Percentiles rank a stretch among this genome's conserved stretches.
Conservation (phyloP, 2,888 invertebrate genomes). For the Ectemnius continuus region DNA sequence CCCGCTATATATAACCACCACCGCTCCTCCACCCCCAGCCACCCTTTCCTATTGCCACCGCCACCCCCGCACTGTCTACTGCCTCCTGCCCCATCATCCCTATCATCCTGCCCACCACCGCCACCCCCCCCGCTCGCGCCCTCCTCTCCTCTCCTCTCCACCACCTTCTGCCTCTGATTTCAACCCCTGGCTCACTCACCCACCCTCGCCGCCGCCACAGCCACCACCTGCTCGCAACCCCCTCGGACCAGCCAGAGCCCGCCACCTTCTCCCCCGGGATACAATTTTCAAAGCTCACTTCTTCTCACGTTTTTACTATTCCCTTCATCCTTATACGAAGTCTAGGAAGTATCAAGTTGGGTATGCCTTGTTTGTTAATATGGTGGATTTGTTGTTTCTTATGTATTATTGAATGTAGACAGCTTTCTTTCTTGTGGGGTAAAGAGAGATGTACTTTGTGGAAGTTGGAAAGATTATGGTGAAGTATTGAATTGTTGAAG, state of each 20-base stretch:
- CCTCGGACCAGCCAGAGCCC: background rate
- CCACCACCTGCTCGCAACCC: slow-evolving; percentile 7
- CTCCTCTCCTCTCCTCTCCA: background rate
- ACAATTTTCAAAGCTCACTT: too few species aligned
- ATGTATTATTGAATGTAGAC: too few species aligned
- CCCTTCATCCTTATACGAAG: background rate
- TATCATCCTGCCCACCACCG: slow-evolving; percentile 27
- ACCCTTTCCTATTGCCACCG: slow-evolving; percentile 31
- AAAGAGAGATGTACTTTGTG: too few species aligned
- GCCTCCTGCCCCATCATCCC: slow-evolving; percentile 47
- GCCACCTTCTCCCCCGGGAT: background rate
- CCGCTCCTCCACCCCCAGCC: slow-evolving; percentile 29
- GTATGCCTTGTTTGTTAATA: too few species aligned
- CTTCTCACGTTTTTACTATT: background rate
- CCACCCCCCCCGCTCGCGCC: slow-evolving; percentile 18
- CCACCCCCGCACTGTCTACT: slow-evolving; percentile 13
- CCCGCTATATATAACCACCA: slow-evolving; percentile 64
- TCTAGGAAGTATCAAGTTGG: too few species aligned
- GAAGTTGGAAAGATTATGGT: too few species aligned
- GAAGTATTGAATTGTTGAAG: too few species aligned
- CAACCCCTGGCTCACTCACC: background rate
- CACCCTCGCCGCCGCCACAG: background rate
- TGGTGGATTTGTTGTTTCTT: too few species aligned
- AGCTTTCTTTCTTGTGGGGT: too few species aligned
- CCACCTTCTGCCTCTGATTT: background rate